Percentiles rank a stretch among this genome's conserved stretches.
Evolutionary conservation across 2,113 vertebrate species (phyloP).

Genomic region (Bombycilla garrulus): DNA sequence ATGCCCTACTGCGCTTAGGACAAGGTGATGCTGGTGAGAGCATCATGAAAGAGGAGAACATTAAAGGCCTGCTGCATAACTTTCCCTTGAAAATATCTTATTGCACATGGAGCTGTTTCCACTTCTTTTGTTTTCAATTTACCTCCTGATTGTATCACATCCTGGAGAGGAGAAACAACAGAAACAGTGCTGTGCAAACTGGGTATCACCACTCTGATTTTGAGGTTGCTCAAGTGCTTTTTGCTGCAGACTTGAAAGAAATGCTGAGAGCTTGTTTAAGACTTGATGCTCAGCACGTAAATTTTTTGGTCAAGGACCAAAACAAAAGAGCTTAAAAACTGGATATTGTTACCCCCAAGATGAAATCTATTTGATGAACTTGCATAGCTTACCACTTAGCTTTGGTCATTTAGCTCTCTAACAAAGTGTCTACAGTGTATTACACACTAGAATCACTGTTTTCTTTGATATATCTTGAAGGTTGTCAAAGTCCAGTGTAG

Average conservation of each 20-base stretch:
- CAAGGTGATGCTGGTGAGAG: constrained; percentile 23
- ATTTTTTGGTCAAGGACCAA: not conserved
- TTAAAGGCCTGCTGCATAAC: not conserved
- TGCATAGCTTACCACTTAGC: not conserved
- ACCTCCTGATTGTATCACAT: not conserved
- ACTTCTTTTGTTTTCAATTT: not conserved
- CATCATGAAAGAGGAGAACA: not conserved
- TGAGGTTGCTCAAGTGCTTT: not conserved
- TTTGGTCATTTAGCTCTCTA: not conserved
- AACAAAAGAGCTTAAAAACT: not conserved
- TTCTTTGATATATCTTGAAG: not conserved
- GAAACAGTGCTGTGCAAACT: not conserved
- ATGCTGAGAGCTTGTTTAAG: not conserved
- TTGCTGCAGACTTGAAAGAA: not conserved
- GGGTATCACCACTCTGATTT: not conserved
- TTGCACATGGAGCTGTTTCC: not conserved
- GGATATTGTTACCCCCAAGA: not conserved
- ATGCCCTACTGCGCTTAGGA: not conserved
- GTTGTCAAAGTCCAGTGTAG: not conserved
- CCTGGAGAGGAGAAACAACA: not conserved
- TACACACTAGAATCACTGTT: not conserved
- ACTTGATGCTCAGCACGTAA: not conserved
- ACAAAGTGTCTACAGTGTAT: not conserved
- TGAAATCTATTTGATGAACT: not conserved
- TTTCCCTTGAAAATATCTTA: not conserved